Conservation (phyloP, 2,797 vertebrate species). For the Tarsius wallacei region DNA sequence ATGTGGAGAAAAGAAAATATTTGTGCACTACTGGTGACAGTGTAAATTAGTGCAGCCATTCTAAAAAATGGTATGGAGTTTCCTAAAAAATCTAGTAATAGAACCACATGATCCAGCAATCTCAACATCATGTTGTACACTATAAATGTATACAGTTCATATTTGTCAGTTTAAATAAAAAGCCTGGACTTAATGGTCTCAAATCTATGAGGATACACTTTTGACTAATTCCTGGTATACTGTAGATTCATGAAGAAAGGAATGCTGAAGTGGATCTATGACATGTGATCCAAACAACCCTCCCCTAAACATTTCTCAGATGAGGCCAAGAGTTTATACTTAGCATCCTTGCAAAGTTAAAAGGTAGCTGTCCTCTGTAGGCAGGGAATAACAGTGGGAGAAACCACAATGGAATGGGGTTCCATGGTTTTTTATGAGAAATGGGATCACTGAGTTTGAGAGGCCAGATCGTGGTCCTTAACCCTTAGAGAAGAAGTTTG, state of each 20-base stretch:
- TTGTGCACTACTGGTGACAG: background rate
- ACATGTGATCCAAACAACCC: background rate
- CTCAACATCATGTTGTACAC: background rate
- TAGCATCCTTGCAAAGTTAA: background rate
- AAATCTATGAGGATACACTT: conserved; percentile 1
- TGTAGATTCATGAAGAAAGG: background rate
- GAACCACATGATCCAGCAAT: background rate
- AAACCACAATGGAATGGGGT: background rate
- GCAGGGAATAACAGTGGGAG: background rate
- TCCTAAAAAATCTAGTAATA: background rate
- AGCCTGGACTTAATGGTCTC: background rate
- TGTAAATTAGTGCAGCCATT: background rate
- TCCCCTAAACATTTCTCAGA: background rate
- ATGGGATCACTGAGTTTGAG: background rate
- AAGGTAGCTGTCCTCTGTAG: background rate
- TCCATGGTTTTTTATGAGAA: background rate
- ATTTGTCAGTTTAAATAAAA: background rate
- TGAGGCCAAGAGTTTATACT: background rate
- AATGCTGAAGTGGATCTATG: background rate
- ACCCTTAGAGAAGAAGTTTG: background rate
- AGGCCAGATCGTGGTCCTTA: background rate
- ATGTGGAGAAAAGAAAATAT: background rate
- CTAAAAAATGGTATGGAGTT: background rate
- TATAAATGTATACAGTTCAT: background rate
- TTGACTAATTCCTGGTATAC: background rate